Evolutionary conservation across 2,797 vertebrate genomes (phyloP).

Genomic region (Emys orbicularis): DNA sequence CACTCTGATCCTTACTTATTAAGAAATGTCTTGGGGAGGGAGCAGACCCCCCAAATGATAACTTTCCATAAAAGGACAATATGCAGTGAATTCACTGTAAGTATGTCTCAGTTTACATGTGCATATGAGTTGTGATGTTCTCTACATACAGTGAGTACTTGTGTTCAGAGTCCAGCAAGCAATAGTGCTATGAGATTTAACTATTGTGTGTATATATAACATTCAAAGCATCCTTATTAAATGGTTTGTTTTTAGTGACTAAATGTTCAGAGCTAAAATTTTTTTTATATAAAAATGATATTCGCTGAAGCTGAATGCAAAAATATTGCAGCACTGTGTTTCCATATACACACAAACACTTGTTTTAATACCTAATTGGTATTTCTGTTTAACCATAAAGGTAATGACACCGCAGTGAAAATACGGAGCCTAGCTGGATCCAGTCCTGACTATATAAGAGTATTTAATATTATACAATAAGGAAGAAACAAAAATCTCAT

Average conservation of each 20-base stretch:
- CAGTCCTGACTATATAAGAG: background rate
- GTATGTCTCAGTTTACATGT: background rate
- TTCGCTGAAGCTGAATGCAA: background rate
- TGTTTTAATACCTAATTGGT: background rate
- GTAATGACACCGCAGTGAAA: background rate
- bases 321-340: background rate
- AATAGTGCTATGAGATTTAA: background rate
- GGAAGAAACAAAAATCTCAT: background rate
- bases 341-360: rapidly evolving
- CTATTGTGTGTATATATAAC: background rate
- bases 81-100: background rate
- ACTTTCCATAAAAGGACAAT: rapidly evolving
- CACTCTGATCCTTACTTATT: background rate
- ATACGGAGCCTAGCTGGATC: constrained; percentile 42
- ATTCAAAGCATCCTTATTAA: background rate
- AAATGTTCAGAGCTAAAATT: background rate
- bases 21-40: background rate
- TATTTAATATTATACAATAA: background rate
- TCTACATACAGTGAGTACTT: background rate
- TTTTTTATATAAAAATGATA: background rate
- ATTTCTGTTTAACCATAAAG: background rate
- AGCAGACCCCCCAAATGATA: background rate
- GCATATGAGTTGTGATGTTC: background rate
- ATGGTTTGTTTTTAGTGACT: background rate
- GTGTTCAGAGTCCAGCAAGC: background rate